Conservation (phyloP, 2,113 vertebrate species). For the Vicugna pacos region DNA sequence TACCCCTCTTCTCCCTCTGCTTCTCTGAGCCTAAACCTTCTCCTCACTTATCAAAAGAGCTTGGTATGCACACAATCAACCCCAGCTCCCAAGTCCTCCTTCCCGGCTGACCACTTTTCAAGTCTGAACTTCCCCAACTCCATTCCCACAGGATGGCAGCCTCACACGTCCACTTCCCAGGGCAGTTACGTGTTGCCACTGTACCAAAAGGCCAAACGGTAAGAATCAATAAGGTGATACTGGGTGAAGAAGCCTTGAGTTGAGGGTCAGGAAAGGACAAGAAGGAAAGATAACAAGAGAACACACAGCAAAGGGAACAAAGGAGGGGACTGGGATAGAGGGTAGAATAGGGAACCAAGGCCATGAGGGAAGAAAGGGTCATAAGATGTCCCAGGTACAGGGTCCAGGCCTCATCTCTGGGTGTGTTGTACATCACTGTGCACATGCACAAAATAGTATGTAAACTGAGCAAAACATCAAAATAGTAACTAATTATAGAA, state of each 20-base stretch:
- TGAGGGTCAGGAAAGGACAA: neutral
- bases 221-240: neutral
- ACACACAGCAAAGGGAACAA: neutral
- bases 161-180: neutral
- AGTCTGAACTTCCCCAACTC: conserved; percentile 12
- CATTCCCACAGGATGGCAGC: neutral
- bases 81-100: neutral
- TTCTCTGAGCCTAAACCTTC: neutral
- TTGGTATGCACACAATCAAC: neutral
- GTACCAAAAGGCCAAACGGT: neutral
- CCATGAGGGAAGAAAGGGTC: neutral
- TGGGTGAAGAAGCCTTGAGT: neutral
- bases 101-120: neutral
- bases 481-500: neutral
- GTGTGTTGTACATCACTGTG: neutral
- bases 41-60: neutral
- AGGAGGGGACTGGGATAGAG: neutral
- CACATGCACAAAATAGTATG: neutral
- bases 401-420: neutral
- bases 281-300: neutral
- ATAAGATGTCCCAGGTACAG: neutral
- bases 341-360: neutral
- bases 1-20: neutral
- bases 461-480: conserved; percentile 1
- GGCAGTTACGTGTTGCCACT: neutral